Conservation (phyloP, 2,797 vertebrate species). For the Pyrocephalus nanus region DNA sequence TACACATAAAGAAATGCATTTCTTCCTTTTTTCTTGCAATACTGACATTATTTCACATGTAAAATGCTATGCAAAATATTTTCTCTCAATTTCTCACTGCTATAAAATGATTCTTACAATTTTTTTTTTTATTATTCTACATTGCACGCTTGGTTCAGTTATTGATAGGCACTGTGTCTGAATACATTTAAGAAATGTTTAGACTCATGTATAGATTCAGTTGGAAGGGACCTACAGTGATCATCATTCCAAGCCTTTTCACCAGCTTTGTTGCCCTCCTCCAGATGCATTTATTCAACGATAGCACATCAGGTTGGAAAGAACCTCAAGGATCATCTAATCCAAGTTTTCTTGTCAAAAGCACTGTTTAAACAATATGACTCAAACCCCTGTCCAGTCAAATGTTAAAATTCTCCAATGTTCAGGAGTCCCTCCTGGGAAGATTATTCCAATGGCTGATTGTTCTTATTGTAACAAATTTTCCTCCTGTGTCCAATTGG, state of each 20-base stretch:
- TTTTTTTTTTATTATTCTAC: neutral
- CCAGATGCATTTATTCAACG: neutral
- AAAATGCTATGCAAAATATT: neutral
- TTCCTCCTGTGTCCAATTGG: neutral
- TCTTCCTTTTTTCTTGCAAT: neutral
- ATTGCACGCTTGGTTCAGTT: neutral
- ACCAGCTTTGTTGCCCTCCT: neutral
- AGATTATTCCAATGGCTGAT: neutral
- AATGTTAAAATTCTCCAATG: neutral
- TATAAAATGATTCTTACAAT: neutral
- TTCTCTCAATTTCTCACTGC: neutral
- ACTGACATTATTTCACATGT: neutral
- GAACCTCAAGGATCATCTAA: neutral
- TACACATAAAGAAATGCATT: neutral
- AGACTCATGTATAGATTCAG: neutral
- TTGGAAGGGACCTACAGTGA: rapidly evolving
- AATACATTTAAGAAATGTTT: neutral
- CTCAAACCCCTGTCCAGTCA: neutral
- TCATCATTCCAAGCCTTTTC: neutral
- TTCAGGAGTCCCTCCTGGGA: neutral
- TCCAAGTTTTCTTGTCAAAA: neutral
- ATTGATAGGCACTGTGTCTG: neutral
- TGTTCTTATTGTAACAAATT: neutral
- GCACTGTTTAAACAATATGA: neutral
- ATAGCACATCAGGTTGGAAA: neutral